Conservation (phyloP, 2,888 invertebrate genomes). For the Leucania comma region DNA sequence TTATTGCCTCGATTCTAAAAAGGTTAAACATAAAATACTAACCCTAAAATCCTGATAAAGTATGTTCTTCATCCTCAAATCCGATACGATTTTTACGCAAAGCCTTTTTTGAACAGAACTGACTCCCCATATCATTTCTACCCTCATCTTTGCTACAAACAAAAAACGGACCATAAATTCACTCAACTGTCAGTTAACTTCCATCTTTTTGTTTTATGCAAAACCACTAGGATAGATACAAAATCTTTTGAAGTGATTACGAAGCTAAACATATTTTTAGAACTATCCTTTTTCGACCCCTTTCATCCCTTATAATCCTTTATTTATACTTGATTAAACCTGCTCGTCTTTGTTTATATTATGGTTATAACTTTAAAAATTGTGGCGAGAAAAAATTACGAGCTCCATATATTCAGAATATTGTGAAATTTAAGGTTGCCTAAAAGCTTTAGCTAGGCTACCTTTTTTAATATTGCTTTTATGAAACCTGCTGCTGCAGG, state of each 20-base stretch:
- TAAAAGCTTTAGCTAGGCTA: constrained; percentile 6
- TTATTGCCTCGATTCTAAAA: not conserved
- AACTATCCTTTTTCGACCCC: constrained; percentile 53
- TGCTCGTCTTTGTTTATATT: constrained; percentile 39
- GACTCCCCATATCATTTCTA: constrained; percentile 15
- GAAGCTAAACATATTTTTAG: constrained; percentile 49
- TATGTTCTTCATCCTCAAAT: not conserved
- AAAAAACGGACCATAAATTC: constrained; percentile 16
- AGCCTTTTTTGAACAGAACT: constrained; percentile 1
- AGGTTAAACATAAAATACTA: not conserved
- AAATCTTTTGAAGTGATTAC: constrained; percentile 55
- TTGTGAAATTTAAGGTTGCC: constrained; percentile 12
- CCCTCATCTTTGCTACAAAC: constrained; percentile 12
- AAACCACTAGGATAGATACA: constrained; percentile 42
- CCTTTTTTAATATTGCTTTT: constrained; percentile 27
- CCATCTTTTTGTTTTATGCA: constrained; percentile 32
- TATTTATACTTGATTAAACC: constrained; percentile 58
- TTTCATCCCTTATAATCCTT: constrained; percentile 56
- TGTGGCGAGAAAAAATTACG: constrained; percentile 14
- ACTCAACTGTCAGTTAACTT: constrained; percentile 30
- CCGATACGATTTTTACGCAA: constrained; percentile 15
- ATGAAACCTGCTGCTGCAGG: constrained; percentile 12
- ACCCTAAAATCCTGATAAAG: not conserved
- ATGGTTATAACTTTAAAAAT: constrained; percentile 30
- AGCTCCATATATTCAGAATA: constrained; percentile 25